Evolutionary conservation across 2,888 invertebrate genomes (phyloP), one percentile per base, ranked within the genome.

Genomic region (Plebejus melissa): DNA sequence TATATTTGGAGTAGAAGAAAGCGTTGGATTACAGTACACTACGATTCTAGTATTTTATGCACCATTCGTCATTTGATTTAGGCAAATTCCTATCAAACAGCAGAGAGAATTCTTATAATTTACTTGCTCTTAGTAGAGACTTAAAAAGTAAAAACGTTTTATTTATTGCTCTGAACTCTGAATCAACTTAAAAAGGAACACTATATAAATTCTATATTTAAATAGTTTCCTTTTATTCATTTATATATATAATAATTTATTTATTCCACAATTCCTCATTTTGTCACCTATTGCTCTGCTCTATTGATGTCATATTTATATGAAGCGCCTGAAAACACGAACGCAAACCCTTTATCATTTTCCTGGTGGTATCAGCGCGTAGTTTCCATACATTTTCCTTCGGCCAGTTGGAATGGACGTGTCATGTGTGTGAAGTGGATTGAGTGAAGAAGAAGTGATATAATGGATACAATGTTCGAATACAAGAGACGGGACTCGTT

Each of bases 371-470:
- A 82, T 80, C 75, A 90, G 89, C 88, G 84, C 46, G 58, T 13
- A 77, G 78, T 79, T 87, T 87, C 86, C 86, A 84, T 82, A 81
- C 90, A 93, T 92, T 93, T 91, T 90, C 91, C 90, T 87, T 81
- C 84, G 87, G 88, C 88, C 88, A 84, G 79, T 80, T 84, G 80
- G 89, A 80, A 82, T 90, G 89, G 84, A 90, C 92, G 92, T 82
- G 65, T 65, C 32, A 50, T 72, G 50, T 72, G 71, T 71, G 46
- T 54, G 54, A 54, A 72, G 13, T 50, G 50, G 28, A 32, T 65
- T n/a, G n/a, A n/a, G n/a, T n/a, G 13, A 36, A 16, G 32, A 50
- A 50, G 54, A 16, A 54, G 54, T 54, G 54, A 16, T 54, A 5
- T 22, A 22, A 22, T 9, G 65, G 32, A 4, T 16, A 65, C 16